These are phyloP conservation scores for Plumapathes pennacea DNA, from an alignment of 92 coral and sea anemone species.

Conservation along the genomic window DNA sequence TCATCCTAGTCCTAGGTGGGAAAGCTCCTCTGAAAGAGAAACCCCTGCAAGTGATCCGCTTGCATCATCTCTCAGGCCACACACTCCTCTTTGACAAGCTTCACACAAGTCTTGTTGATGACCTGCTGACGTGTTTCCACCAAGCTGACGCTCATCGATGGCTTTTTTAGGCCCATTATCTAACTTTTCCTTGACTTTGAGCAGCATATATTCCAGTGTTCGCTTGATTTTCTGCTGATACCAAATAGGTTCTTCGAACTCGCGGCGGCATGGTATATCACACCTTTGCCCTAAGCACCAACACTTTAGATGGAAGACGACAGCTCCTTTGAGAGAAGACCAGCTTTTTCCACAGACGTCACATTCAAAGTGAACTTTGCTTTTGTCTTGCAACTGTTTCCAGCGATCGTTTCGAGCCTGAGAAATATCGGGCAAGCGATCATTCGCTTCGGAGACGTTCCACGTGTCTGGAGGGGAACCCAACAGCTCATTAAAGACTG, in stretches of 20 bases:
- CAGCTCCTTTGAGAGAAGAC: not conserved
- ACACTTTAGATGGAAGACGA: not conserved
- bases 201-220: not conserved
- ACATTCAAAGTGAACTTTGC: no score
- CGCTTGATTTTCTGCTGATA: not conserved
- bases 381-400: no score
- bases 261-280: not conserved
- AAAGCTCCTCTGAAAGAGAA: no score
- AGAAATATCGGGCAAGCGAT: no score
- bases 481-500: no score
- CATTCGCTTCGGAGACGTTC: no score
- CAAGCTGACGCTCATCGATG: not conserved
- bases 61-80: no score
- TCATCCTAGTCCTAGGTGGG: no score
- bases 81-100: conserved; percentile 1
- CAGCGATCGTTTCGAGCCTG: no score
- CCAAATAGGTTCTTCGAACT: not conserved
- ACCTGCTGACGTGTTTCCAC: not conserved
- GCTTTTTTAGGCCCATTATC: not conserved
- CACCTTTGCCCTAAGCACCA: not conserved
- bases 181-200: not conserved
- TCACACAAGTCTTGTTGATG: not conserved
- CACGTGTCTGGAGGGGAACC: no score
- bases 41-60: no score
- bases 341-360: no score